These are phyloP conservation scores for Holothuria leucospilota DNA, from an alignment of 53 echinoderm and acorn worm genomes.

Conservation along the genomic window DNA sequence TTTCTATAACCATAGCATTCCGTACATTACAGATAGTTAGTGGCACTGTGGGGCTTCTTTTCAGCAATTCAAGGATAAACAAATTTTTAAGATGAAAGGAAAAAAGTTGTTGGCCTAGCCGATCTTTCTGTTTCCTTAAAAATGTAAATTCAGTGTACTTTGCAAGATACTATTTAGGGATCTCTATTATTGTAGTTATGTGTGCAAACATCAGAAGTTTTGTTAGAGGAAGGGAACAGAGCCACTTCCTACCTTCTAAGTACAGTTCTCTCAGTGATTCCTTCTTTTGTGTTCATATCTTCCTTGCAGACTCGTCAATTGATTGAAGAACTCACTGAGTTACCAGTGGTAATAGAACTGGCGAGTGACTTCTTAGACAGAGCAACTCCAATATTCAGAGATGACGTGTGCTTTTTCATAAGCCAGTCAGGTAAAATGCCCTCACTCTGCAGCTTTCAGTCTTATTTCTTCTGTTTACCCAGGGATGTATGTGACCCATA, in stretches of 20 bases:
- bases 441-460: neutral
- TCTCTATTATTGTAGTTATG: too few species aligned
- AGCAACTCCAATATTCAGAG: slow-evolving; percentile 94
- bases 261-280: neutral
- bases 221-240: too few species aligned
- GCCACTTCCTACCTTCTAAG: neutral
- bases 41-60: too few species aligned
- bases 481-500: too few species aligned
- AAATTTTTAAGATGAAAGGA: too few species aligned
- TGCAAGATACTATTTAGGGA: too few species aligned
- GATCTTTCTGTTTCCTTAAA: too few species aligned
- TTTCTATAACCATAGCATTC: neutral
- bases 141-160: too few species aligned
- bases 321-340: slow-evolving; percentile 92
- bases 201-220: too few species aligned
- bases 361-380: slow-evolving; percentile 97
- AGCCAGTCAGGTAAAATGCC: slow-evolving; percentile 85
- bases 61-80: too few species aligned
- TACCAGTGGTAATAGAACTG: slow-evolving; percentile 91
- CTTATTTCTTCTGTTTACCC: neutral
- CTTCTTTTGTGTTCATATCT: neutral
- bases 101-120: too few species aligned
- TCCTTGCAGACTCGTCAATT: slow-evolving; percentile 87
- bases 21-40: neutral
- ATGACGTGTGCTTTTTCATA: slow-evolving; percentile 94